Evolutionary conservation across 1,140 invertebrate genomes (phyloP).

Genomic region (Eulimnadia texana): DNA sequence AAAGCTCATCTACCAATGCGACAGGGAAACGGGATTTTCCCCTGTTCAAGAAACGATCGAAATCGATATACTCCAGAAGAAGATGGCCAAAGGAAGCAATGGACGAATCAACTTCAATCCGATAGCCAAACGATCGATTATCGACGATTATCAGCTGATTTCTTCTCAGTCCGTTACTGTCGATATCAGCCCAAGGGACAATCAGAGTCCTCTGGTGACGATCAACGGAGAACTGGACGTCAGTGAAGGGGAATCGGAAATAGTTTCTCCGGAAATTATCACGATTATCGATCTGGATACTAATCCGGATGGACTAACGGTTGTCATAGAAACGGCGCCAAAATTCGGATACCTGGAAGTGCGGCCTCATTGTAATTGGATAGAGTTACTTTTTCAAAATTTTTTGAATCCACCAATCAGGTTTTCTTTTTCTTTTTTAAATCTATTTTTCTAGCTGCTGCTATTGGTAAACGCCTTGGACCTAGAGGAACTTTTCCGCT

Average conservation of each 20-base stretch:
- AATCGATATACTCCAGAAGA: neutral
- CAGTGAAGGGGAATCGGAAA: conserved; percentile 13
- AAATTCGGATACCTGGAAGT: conserved; percentile 10
- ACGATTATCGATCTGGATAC: conserved; percentile 7
- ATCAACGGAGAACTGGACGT: conserved; percentile 12
- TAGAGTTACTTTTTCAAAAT: too few species aligned
- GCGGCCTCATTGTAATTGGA: neutral
- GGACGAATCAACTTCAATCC: neutral
- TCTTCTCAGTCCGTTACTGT: neutral
- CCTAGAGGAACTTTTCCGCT: conserved; percentile 1
- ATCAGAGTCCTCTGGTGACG: conserved; percentile 7
- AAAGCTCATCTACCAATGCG: neutral
- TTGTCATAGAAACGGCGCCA: conserved; percentile 6
- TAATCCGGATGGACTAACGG: neutral
- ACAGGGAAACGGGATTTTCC: neutral
- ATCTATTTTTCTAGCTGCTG: neutral
- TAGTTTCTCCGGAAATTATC: conserved; percentile 13
- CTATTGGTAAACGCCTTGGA: neutral
- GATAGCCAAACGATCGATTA: neutral
- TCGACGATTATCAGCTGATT: neutral
- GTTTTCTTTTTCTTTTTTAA: too few species aligned
- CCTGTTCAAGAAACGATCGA: neutral
- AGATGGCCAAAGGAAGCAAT: neutral
- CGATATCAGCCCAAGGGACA: conserved; percentile 10
- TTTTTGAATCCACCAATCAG: too few species aligned